Evolutionary conservation across 2,797 vertebrate genomes (phyloP).

Genomic region (Eutrigla gurnardus): DNA sequence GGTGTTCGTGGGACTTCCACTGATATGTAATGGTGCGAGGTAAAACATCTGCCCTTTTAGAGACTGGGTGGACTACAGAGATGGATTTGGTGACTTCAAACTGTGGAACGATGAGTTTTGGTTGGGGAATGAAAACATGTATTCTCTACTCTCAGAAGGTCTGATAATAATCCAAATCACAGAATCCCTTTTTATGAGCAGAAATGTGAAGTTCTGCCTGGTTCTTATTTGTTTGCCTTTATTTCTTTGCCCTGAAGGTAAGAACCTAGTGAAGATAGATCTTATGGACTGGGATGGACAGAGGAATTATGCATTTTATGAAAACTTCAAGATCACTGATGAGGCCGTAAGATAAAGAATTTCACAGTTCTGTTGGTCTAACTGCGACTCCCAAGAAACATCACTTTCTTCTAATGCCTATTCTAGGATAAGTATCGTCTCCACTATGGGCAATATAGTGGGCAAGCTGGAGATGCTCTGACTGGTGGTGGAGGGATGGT

Average conservation of each 20-base stretch:
- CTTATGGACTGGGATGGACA: conserved; percentile 91
- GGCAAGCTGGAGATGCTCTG: conserved; percentile 89
- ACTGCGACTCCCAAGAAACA: neutral
- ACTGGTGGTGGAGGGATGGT: conserved; percentile 86
- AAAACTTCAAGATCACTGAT: conserved; percentile 86
- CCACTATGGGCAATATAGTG: conserved; percentile 87
- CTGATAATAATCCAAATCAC: conserved; percentile 1
- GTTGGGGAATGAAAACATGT: conserved; percentile 91
- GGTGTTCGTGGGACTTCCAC: neutral
- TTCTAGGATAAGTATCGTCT: conserved; percentile 90
- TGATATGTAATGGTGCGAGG: neutral
- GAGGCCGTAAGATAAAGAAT: conserved; percentile 82
- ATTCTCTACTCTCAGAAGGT: conserved; percentile 87
- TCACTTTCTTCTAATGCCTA: neutral
- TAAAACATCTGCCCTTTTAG: conserved; percentile 69
- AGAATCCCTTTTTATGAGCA: neutral
- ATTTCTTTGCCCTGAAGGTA: conserved; percentile 74
- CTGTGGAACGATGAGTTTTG: conserved; percentile 91
- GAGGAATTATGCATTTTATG: conserved; percentile 86
- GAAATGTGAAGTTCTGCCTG: neutral
- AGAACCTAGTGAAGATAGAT: conserved; percentile 89
- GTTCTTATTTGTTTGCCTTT: neutral
- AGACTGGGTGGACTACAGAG: conserved; percentile 91
- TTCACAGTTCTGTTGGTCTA: neutral
- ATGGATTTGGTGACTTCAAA: conserved; percentile 91